Evolutionary conservation across 64 coral and sea anemone species (phyloP).

Genomic region (Montipora sp.): DNA sequence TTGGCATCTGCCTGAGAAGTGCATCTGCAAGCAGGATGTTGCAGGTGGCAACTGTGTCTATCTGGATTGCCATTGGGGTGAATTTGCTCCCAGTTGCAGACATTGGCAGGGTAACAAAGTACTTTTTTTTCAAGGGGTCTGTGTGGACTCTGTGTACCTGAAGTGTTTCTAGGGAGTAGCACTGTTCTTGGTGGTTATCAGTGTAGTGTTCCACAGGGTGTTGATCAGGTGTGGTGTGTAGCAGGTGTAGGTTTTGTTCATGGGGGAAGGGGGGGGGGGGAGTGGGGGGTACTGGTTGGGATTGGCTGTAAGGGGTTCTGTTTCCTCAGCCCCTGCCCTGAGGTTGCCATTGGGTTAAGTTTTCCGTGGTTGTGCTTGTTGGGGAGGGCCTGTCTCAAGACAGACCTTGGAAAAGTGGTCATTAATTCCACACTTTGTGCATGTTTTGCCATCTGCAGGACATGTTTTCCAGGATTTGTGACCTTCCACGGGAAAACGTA

Average conservation of each 20-base stretch:
- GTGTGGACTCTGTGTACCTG: conserved; percentile 20
- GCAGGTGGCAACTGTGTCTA: conserved; percentile 57
- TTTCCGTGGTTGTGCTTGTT: conserved; percentile 1
- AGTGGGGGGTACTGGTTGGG: neutral
- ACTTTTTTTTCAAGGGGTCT: neutral
- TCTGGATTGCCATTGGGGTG: conserved; percentile 36
- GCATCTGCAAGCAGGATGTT: conserved; percentile 38
- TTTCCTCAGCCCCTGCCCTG: neutral
- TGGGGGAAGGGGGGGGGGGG: conserved; percentile 29
- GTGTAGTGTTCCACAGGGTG: neutral
- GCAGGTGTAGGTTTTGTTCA: conserved; percentile 10
- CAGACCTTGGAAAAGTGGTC: conserved; percentile 25
- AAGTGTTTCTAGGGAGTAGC: conserved; percentile 37
- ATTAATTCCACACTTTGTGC: conserved; percentile 31
- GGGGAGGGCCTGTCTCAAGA: neutral
- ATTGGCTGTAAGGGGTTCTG: neutral
- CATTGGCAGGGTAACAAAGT: conserved; percentile 24
- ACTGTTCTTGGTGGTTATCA: neutral
- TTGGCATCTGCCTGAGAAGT: conserved; percentile 28
- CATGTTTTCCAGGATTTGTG: neutral
- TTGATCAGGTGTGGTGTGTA: conserved; percentile 10
- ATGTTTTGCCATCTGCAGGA: conserved; percentile 27
- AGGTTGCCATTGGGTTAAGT: neutral
- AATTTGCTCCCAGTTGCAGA: conserved; percentile 10
- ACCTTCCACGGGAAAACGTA: too few relatives aligned